These are phyloP conservation scores for Frankliniella fusca DNA, from an alignment of 2,888 invertebrate species.

Conservation along the genomic window DNA sequence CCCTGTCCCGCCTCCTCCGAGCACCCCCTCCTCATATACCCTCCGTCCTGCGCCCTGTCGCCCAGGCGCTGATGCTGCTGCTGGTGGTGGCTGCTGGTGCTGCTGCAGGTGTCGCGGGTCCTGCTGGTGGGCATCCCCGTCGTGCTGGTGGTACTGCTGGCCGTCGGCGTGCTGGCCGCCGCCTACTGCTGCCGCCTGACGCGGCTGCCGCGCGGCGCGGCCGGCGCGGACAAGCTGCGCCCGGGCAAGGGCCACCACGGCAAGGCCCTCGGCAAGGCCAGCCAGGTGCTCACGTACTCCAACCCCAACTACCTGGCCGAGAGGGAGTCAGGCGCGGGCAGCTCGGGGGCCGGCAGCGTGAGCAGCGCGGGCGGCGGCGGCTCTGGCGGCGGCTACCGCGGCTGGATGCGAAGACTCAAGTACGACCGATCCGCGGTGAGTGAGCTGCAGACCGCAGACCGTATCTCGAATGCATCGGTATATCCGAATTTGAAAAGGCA, in stretches of 20 bases:
- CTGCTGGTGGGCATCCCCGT: constrained; percentile 38
- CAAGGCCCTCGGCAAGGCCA: constrained; percentile 51
- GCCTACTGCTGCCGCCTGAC: background rate
- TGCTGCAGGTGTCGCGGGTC: constrained; percentile 27
- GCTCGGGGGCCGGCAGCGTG: constrained; percentile 48
- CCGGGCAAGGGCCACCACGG: background rate
- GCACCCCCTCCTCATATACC: background rate
- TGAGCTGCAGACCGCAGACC: background rate
- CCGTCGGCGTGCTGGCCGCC: background rate
- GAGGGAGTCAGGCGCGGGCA: constrained; percentile 43
- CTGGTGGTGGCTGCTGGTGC: constrained; percentile 38
- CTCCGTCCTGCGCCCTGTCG: constrained; percentile 37
- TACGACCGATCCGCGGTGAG: constrained; percentile 71
- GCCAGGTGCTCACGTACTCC: constrained; percentile 77
- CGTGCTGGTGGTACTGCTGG: constrained; percentile 44
- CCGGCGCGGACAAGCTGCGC: background rate
- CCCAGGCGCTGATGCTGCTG: constrained; percentile 44
- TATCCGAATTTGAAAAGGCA: too few relatives aligned
- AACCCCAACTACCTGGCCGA: constrained; percentile 73
- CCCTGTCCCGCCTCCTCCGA: background rate
- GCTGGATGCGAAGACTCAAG: constrained; percentile 61
- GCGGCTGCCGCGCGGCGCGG: background rate
- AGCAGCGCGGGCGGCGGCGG: constrained; percentile 59
- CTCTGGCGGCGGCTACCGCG: constrained; percentile 42
- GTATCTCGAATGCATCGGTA: too few relatives aligned